Conservation (phyloP, 2,888 invertebrate genomes). For the Trichopoda pennipes region DNA sequence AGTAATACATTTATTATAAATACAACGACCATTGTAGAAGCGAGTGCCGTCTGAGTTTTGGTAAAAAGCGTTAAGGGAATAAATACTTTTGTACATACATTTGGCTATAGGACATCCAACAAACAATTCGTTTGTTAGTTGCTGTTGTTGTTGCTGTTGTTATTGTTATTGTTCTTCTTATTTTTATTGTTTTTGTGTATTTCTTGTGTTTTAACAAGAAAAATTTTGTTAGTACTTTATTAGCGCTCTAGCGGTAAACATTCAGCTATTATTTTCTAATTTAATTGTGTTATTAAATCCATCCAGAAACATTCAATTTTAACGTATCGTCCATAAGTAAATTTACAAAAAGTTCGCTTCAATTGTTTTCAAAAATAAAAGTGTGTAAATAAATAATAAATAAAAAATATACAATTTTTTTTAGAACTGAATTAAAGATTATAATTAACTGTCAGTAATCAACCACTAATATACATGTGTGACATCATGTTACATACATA, state of each 20-base stretch:
- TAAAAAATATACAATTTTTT: not conserved
- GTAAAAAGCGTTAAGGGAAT: slow-evolving; percentile 53
- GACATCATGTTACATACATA: slow-evolving; percentile 20
- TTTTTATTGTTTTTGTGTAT: slow-evolving; percentile 47
- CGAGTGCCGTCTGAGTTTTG: slow-evolving; percentile 40
- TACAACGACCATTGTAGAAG: slow-evolving; percentile 26
- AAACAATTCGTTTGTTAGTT: slow-evolving; percentile 56
- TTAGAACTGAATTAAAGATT: not conserved
- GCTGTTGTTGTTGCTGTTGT: slow-evolving; percentile 12
- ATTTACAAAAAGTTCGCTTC: not conserved
- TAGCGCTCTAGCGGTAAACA: slow-evolving; percentile 65
- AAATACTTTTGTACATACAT: slow-evolving; percentile 29
- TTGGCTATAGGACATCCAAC: slow-evolving; percentile 61
- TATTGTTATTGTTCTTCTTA: slow-evolving; percentile 14
- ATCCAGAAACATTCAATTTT: slow-evolving; percentile 17
- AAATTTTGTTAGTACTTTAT: slow-evolving; percentile 66
- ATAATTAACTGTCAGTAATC: not conserved
- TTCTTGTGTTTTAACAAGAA: slow-evolving; percentile 54
- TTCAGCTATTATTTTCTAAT: slow-evolving; percentile 41
- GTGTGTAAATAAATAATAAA: slow-evolving; percentile 7
- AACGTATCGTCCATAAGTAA: slow-evolving; percentile 14
- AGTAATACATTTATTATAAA: slow-evolving; percentile 52
- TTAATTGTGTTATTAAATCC: slow-evolving; percentile 27
- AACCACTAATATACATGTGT: not conserved
- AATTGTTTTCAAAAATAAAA: not conserved